These are phyloP conservation scores for Drosophila repleta DNA, from an alignment of 1,140 invertebrate genomes.

Conservation along the genomic window DNA sequence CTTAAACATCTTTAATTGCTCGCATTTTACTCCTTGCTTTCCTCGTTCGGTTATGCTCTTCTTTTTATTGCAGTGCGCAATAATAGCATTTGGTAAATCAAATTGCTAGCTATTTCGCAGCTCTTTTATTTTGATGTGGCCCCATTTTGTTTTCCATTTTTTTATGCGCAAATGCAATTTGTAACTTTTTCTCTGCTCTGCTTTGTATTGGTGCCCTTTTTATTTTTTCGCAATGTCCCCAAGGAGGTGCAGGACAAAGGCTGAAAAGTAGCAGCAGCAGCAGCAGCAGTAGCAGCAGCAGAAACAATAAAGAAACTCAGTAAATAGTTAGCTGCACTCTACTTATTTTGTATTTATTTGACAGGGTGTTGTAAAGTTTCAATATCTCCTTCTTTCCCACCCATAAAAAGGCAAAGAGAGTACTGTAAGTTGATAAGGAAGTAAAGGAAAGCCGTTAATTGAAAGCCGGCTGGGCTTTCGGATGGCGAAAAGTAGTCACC, in stretches of 20 bases:
- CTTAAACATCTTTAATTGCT: background rate
- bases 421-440: conserved; percentile 12
- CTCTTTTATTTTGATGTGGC: conserved; percentile 18
- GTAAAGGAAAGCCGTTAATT: conserved; percentile 30
- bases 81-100: conserved; percentile 75
- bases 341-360: conserved; percentile 60
- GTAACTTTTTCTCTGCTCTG: conserved; percentile 59
- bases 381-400: conserved; percentile 30
- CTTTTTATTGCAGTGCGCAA: conserved; percentile 19
- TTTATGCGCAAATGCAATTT: conserved; percentile 69
- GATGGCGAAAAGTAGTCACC: conserved; percentile 21
- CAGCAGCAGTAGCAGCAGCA: conserved; percentile 15
- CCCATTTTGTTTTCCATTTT: conserved; percentile 19
- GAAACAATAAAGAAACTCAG: conserved; percentile 64
- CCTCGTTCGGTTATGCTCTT: background rate
- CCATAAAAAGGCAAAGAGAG: conserved; percentile 1
- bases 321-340: conserved; percentile 71
- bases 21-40: background rate
- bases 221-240: conserved; percentile 47
- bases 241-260: conserved; percentile 49
- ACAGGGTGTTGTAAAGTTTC: conserved; percentile 51
- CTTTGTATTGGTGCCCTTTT: conserved; percentile 61
- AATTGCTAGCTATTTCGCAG: conserved; percentile 48
- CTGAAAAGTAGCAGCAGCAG: conserved; percentile 32
- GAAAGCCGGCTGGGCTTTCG: conserved; percentile 9